Percentiles rank a stretch among this genome's conserved stretches.
phyloP scores from a whole-genome alignment of 2,797 vertebrate species.

The Danio albolineatus region DNA sequence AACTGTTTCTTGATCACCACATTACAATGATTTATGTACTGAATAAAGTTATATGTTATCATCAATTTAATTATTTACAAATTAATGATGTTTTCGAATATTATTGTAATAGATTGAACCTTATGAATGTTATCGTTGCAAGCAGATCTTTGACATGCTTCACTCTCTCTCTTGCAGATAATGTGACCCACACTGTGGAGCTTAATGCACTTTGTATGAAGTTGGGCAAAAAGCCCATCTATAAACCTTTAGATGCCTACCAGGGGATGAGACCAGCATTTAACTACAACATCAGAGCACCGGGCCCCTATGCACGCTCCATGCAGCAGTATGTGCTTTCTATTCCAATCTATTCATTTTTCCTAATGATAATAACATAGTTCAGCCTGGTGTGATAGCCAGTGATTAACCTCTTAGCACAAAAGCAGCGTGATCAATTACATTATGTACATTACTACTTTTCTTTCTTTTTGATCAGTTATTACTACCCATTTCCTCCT shows the following conservation, averaged over 20 bases:
- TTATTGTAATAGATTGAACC: not conserved
- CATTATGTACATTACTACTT: not conserved
- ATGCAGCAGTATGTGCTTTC: constrained; percentile 79
- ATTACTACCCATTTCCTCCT: constrained; percentile 96
- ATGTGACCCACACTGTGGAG: constrained; percentile 92
- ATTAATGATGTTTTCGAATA: too few species aligned
- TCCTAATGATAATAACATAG: not conserved
- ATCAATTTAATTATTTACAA: not conserved
- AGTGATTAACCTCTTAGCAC: not conserved
- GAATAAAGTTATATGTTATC: too few species aligned
- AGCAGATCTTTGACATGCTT: constrained; percentile 46
- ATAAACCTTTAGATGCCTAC: constrained; percentile 94
- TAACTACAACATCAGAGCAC: constrained; percentile 88
- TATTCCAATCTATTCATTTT: not conserved
- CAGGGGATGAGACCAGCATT: constrained; percentile 94
- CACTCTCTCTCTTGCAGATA: constrained; percentile 77
- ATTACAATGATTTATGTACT: not conserved
- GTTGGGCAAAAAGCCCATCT: constrained; percentile 95
- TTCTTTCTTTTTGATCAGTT: constrained; percentile 77
- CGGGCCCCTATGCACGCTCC: constrained; percentile 82
- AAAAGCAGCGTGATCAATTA: not conserved
- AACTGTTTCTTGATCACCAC: not conserved
- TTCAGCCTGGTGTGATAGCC: not conserved
- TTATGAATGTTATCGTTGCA: not conserved
- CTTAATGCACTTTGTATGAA: constrained; percentile 97